Base-by-base conservation (phyloP, 2,888 invertebrate genomes). In the Eulithis prunata region DNA sequence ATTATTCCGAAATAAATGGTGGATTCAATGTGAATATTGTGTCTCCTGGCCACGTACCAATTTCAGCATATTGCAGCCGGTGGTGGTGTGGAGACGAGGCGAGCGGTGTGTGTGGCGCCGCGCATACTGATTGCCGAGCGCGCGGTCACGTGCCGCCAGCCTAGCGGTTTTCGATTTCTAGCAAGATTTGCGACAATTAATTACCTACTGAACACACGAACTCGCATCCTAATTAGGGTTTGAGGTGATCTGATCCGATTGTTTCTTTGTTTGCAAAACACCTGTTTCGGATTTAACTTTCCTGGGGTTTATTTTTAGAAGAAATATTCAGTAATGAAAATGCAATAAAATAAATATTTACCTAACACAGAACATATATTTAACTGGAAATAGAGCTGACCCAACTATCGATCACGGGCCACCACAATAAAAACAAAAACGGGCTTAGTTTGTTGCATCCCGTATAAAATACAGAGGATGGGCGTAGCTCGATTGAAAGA, bases 11-110 rank as follows among this genome's bases (percentile, higher is more conserved):
- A 69, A 72, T 72, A 74, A 74, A 74, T 70, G 74, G 70, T 66
- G 68, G 67, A 74, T 74, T 74, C 74, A 74, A 72, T 72, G 74
- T 71, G 79, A 78, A 83, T 84, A 84, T 86, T 84, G 81, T 83
- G 82, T 78, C 78, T 76, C 74, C 78, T 78, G 78, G 78, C 84
- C 87, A 87, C 88, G 89, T 88, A 87, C 87, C 87, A 88, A 88
- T 89, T 89, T 88, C 85, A 86, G 86, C 87, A 86, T 89, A 89
- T 89, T 89, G 90, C 90, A 88, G 85, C 82, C 80, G 82, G 84
- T 79, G 79, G 84, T 77, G 79, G 84, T 77, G 80, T 73, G 73
- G 75, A 73, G 77, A 78, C 78, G 82, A 74, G 80, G 71, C 68
- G 64, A 68, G 80, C 81, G 79, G 83, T 79, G 76, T 82, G 81